Base-by-base conservation (phyloP, 2,113 vertebrate genomes). In the Hippocampus guttulatus region DNA sequence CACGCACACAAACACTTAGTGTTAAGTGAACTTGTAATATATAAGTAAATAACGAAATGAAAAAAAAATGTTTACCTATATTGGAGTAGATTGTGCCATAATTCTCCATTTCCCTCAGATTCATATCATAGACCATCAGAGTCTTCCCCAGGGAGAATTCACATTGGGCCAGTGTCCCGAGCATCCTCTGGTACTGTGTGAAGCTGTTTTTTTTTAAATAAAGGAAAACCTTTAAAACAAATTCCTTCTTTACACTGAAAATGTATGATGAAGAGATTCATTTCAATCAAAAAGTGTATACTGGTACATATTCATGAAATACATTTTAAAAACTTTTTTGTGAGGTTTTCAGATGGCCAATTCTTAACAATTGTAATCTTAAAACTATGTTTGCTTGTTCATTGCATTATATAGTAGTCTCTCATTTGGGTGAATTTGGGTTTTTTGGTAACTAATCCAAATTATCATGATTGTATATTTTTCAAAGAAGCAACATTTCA, bases 111-210 rank as follows among this genome's bases (percentile, higher is more conserved):
- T 99, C 97, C 78, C 92, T 92, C 51, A 98, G 93, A 87, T 99
- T 99, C 97, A 99, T 99, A 68, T 99, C 94, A 68, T 98, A 98
- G 5, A 98, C 97, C 73, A 98, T 92, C 68, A 98, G 88, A 1
- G 97, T 99, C 90, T 99, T 99, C 49, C 95, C 96, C 97, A 99
- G 97, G 23, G 97, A 98, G 89, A 96, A 99, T 79, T 98, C 97
- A 87, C 97, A 99, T 25, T 99, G 97, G 8, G 95, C 93, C 88
- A 99, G 82, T 38, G 91, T 97, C 30, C 94, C 94, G 80, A 98
- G 77, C 97, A 99, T 99, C 52, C 96, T 94, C 78, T 99, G 97
- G 81, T 98, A 96, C 76, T 98, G 96, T 54, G 93, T 94, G 21
- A 96, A 95, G 16, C 97, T 99, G 77, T 52, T 87, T 54, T 20